phyloP scores from a whole-genome alignment of 2,113 vertebrate species.

The Rutilus rutilus region DNA sequence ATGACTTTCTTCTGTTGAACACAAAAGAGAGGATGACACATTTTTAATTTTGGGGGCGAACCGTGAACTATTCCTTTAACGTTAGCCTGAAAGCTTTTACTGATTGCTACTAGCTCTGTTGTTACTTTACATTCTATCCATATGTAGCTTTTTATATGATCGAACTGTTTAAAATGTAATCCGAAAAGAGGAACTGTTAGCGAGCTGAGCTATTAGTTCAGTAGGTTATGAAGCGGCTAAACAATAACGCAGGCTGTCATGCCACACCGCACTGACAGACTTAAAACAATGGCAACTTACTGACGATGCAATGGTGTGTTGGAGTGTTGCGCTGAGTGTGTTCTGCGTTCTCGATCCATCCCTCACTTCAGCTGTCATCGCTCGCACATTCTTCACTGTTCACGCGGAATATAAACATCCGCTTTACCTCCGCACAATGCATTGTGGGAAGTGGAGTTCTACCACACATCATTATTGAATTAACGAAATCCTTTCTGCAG shows the following conservation, averaged over 20 bases:
- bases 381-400: conserved; percentile 55
- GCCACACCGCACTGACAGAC: neutral
- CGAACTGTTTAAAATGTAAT: neutral
- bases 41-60: neutral
- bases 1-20: neutral
- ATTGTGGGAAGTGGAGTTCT: conserved; percentile 67
- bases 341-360: conserved; percentile 39
- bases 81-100: neutral
- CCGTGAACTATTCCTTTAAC: neutral
- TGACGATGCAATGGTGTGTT: neutral
- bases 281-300: conserved; percentile 36
- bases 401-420: conserved; percentile 70
- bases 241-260: neutral
- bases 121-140: neutral
- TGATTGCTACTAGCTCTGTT: neutral
- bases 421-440: conserved; percentile 52
- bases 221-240: conserved; percentile 3
- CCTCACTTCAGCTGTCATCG: conserved; percentile 34
- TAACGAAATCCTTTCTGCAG: neutral
- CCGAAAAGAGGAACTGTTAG: conserved; percentile 9
- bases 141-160: neutral
- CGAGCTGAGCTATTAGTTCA: neutral
- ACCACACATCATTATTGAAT: neutral
- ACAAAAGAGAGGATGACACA: neutral
- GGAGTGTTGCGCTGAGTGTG: conserved; percentile 34